Percentiles rank a stretch among this genome's conserved stretches.
phyloP scores from a whole-genome alignment of 2,113 vertebrate genomes.

The Galeopterus variegatus region DNA sequence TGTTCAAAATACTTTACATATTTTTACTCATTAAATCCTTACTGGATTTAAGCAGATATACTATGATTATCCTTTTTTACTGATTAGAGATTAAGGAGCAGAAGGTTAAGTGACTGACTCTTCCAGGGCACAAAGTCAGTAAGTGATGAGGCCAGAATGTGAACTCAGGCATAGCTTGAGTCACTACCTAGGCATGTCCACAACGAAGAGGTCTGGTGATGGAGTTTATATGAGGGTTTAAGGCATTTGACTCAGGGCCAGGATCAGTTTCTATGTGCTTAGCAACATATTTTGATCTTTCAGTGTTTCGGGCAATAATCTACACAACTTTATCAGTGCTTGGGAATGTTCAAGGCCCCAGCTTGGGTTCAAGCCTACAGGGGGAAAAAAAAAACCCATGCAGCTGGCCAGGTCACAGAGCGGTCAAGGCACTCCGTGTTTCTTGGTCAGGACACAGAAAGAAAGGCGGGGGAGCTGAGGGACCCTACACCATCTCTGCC shows the following conservation, averaged over 20 bases:
- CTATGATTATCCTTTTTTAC: background rate
- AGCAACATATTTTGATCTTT: slow-evolving; percentile 52
- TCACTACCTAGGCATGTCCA: background rate
- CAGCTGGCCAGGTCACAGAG: slow-evolving; percentile 54
- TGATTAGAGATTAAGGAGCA: background rate
- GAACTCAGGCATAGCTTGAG: background rate
- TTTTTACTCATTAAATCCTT: background rate
- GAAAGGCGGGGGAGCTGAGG: background rate
- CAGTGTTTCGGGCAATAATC: background rate
- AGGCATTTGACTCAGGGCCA: background rate
- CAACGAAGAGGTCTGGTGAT: background rate
- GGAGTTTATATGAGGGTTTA: slow-evolving; percentile 15
- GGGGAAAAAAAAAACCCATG: background rate
- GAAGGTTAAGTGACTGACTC: slow-evolving; percentile 4
- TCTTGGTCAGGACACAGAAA: background rate
- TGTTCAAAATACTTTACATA: background rate
- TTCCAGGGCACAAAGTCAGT: background rate
- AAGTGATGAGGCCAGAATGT: background rate
- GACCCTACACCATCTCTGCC: background rate
- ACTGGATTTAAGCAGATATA: background rate
- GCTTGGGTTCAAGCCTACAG: background rate
- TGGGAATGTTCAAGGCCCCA: slow-evolving; percentile 19
- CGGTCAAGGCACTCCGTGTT: background rate
- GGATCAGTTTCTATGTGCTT: slow-evolving; percentile 23
- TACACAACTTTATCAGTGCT: slow-evolving; percentile 53